Conservation (phyloP, 2,113 vertebrate species). For the Megaleporinus macrocephalus region DNA sequence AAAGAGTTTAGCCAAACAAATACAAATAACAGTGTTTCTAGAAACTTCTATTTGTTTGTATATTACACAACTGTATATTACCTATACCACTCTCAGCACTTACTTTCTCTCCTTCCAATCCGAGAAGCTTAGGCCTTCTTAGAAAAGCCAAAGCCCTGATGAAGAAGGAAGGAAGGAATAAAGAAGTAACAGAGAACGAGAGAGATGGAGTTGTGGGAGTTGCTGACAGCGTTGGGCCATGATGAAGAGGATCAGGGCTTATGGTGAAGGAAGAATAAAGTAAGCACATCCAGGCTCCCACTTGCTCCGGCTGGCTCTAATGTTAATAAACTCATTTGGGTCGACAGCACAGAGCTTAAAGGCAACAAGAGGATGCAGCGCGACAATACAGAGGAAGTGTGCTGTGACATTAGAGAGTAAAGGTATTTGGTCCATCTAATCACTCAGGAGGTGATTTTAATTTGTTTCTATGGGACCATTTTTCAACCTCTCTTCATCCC, state of each 20-base stretch:
- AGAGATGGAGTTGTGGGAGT: slow-evolving; percentile 21
- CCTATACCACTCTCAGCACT: background rate
- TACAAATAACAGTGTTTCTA: too few species aligned
- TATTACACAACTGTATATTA: background rate
- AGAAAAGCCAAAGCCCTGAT: slow-evolving; percentile 6
- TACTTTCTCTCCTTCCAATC: slow-evolving; percentile 65
- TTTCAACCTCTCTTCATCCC: too few species aligned
- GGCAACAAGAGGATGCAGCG: background rate
- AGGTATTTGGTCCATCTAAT: background rate
- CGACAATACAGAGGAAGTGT: background rate
- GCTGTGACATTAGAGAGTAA: background rate
- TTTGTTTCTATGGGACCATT: too few species aligned
- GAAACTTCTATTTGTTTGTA: background rate
- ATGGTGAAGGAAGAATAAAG: background rate
- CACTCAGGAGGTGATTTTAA: too few species aligned
- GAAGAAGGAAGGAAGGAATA: background rate
- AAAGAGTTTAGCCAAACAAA: too few species aligned
- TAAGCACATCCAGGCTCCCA: slow-evolving; percentile 19
- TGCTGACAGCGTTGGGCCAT: slow-evolving; percentile 37
- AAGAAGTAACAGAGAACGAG: background rate
- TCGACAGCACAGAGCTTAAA: background rate
- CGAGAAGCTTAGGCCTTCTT: slow-evolving; percentile 49
- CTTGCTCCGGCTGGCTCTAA: background rate
- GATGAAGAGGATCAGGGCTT: slow-evolving; percentile 19
- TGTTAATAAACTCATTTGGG: background rate